phyloP scores from a whole-genome alignment of 2,797 vertebrate genomes.

The Ibycter americanus region DNA sequence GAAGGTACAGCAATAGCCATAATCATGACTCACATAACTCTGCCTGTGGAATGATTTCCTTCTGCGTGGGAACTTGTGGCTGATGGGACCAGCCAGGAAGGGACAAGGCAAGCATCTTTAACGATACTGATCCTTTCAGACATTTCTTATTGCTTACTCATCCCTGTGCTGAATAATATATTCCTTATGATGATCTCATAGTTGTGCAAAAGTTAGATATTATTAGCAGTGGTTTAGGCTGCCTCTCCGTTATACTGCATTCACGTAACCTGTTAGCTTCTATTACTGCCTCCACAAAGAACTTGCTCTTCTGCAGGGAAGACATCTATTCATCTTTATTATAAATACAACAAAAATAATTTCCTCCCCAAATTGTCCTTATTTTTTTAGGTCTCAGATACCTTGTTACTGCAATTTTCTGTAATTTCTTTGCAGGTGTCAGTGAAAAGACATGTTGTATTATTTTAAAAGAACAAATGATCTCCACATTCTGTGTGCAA shows the following conservation, averaged over 20 bases:
- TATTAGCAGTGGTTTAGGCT: not conserved
- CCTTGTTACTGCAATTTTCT: fast-evolving
- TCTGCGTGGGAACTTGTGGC: fast-evolving
- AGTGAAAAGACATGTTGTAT: not conserved
- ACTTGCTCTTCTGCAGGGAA: not conserved
- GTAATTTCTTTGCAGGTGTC: not conserved
- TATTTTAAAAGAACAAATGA: not conserved
- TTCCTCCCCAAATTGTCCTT: fast-evolving
- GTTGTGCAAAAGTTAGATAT: not conserved
- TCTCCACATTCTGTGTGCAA: not conserved
- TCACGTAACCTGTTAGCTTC: not conserved
- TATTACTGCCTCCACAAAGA: not conserved
- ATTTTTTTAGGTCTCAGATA: not conserved
- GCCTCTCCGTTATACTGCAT: not conserved
- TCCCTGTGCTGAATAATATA: not conserved
- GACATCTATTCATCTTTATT: not conserved
- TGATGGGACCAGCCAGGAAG: not conserved
- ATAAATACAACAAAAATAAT: not conserved
- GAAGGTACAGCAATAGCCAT: not conserved
- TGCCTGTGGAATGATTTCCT: not conserved
- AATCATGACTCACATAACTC: not conserved
- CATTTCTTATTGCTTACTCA: not conserved
- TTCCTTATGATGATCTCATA: not conserved
- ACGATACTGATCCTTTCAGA: not conserved
- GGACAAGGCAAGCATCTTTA: not conserved